Evolutionary conservation across 2,113 vertebrate genomes (phyloP).

Genomic region (Chiloscyllium plagiosum): DNA sequence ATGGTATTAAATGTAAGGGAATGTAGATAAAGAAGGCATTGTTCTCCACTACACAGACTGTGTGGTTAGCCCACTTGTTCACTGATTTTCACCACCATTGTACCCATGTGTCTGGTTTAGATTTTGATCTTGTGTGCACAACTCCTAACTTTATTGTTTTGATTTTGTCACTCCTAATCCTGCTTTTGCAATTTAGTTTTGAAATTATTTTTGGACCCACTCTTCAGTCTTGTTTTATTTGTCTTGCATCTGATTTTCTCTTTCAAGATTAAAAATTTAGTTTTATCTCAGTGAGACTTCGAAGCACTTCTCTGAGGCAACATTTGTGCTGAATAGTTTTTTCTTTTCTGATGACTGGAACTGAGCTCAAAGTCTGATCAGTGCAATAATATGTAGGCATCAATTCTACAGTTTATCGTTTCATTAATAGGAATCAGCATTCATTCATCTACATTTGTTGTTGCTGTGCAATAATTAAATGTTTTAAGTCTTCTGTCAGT

Average conservation of each 20-base stretch:
- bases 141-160: not conserved
- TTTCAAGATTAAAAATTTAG: not conserved
- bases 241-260: not conserved
- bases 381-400: not conserved
- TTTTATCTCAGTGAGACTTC: not conserved
- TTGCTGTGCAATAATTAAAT: not conserved
- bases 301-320: not conserved
- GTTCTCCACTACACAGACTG: not conserved
- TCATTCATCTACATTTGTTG: not conserved
- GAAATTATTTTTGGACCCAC: not conserved
- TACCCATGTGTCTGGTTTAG: not conserved
- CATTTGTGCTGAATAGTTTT: not conserved
- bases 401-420: not conserved
- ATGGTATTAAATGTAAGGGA: not conserved
- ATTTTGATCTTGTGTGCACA: not conserved
- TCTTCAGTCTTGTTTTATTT: not conserved
- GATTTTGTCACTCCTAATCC: not conserved
- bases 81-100: not conserved
- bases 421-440: not conserved
- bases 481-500: not conserved
- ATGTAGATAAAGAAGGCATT: not conserved
- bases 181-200: not conserved
- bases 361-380: not conserved
- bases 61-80: not conserved
- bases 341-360: not conserved